A percentile compares a stretch with the other conserved stretches of the same genome.
phyloP scores from a whole-genome alignment of 1,140 invertebrate species.

The Spodoptera frugiperda region DNA sequence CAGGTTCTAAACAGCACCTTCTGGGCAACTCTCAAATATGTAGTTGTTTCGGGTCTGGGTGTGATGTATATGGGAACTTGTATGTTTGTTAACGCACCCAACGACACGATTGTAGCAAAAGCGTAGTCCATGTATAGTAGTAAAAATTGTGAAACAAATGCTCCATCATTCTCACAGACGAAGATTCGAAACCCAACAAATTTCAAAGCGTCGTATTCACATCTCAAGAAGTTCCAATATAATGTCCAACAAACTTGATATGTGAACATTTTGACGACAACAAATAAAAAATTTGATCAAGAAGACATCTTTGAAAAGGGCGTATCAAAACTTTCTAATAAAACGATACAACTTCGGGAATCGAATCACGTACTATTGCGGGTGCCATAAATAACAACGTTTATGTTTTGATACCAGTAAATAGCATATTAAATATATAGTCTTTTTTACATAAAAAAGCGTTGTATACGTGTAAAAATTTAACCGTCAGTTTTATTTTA shows the following conservation, averaged over 20 bases:
- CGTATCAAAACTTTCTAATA: conserved; percentile 28
- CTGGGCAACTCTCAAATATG: no score
- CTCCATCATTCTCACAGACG: no score
- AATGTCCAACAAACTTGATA: conserved; percentile 18
- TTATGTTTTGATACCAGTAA: conserved; percentile 23
- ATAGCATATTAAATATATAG: conserved; percentile 33
- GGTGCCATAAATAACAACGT: conserved; percentile 31
- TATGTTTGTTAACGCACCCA: no score
- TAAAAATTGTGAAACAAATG: no score
- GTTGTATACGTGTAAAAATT: conserved; percentile 50
- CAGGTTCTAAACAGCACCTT: no score
- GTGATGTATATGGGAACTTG: no score
- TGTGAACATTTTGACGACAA: conserved; percentile 14
- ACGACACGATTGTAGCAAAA: no score
- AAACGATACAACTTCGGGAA: conserved; percentile 17
- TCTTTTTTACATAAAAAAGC: conserved; percentile 39
- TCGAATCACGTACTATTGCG: conserved; percentile 18
- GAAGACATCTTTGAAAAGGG: neutral
- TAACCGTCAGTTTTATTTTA: conserved; percentile 48
- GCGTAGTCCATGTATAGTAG: no score
- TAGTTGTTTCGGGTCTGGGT: no score
- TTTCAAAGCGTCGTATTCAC: no score
- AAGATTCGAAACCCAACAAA: no score
- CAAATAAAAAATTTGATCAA: conserved; percentile 13
- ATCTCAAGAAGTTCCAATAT: neutral